Percentiles rank a stretch among this genome's conserved stretches.
Evolutionary conservation across 2,888 invertebrate species (phyloP).

Genomic region (Carcina quercana): DNA sequence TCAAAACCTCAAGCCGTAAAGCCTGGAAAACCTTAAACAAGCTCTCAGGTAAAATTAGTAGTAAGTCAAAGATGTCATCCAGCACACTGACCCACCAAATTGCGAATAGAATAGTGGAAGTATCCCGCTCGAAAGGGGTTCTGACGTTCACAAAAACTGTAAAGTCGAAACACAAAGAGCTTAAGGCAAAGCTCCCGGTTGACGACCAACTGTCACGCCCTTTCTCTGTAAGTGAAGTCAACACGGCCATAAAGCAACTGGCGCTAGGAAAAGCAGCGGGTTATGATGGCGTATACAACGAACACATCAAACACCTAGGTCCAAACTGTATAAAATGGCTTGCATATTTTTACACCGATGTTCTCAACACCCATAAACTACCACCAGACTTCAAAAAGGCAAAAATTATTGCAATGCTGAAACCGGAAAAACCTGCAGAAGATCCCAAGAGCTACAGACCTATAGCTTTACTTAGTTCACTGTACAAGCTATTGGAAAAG

Average conservation of each 20-base stretch:
- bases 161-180: background rate
- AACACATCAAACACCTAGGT: background rate
- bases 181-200: background rate
- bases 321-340: background rate
- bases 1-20: background rate
- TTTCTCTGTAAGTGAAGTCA: background rate
- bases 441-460: slow-evolving; percentile 1
- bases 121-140: background rate
- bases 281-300: background rate
- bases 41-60: too few species aligned
- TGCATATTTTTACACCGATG: too few species aligned
- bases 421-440: background rate
- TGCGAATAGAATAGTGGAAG: background rate
- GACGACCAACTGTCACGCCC: background rate
- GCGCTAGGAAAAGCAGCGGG: background rate
- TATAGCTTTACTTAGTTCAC: background rate
- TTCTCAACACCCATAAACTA: background rate
- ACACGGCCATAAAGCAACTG: background rate
- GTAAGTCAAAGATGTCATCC: too few species aligned
- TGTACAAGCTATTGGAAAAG: background rate
- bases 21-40: background rate
- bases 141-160: background rate
- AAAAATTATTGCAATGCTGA: background rate
- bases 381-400: background rate
- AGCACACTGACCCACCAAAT: background rate